Percentiles rank a stretch among this genome's conserved stretches.
These are phyloP conservation scores for Chironomus tentans DNA, from an alignment of 2,888 invertebrate species.

Conservation along the genomic window DNA sequence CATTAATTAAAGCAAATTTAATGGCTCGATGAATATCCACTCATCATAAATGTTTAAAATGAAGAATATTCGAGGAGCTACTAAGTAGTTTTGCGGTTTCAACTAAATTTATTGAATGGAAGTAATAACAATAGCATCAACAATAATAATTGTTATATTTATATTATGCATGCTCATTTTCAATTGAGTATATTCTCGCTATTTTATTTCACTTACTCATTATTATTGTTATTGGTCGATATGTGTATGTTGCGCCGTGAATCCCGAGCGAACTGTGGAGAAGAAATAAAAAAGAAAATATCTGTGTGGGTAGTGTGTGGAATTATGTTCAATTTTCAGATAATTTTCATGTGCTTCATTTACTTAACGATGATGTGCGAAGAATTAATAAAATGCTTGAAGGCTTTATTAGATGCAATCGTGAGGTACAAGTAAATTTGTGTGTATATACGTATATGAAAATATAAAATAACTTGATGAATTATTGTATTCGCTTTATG, in stretches of 20 bases:
- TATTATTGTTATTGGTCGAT: neutral
- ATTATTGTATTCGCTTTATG: slow-evolving; percentile 8
- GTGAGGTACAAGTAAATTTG: neutral
- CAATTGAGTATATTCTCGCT: no score
- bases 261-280: neutral
- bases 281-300: neutral
- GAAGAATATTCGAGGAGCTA: no score
- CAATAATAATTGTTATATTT: no score
- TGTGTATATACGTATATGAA: neutral
- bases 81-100: no score
- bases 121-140: no score
- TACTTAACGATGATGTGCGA: slow-evolving; percentile 16
- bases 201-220: no score
- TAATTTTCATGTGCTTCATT: slow-evolving; percentile 21
- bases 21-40: no score
- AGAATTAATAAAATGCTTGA: slow-evolving; percentile 26
- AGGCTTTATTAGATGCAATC: slow-evolving; percentile 24
- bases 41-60: no score
- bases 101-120: no score
- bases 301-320: slow-evolving; percentile 19
- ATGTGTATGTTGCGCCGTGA: no score
- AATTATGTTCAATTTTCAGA: slow-evolving; percentile 26
- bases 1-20: no score
- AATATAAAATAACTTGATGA: neutral
- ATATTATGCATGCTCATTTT: no score